Conservation (phyloP, 2,113 vertebrate species). For the Rhinopomastus cyanomelas region DNA sequence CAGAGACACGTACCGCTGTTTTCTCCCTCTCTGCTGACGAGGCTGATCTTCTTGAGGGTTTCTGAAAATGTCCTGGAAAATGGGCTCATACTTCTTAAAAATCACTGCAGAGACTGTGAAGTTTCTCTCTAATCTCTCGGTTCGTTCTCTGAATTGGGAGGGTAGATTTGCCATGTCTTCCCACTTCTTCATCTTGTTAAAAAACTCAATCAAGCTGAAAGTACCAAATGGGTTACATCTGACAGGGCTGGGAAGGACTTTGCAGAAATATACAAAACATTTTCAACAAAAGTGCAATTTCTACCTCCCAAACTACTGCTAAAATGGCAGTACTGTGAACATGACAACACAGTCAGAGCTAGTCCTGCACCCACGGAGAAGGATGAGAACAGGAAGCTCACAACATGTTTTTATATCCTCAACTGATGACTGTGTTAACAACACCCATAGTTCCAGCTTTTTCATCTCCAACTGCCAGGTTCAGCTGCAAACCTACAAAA, state of each 20-base stretch:
- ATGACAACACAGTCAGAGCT: fast-evolving
- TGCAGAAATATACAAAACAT: background rate
- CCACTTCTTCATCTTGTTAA: constrained; percentile 98
- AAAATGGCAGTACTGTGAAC: background rate
- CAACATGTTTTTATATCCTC: background rate
- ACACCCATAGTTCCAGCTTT: background rate
- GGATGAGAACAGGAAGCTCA: background rate
- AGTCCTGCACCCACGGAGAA: background rate
- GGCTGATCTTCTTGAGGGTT: constrained; percentile 87
- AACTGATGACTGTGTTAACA: fast-evolving
- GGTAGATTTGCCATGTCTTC: constrained; percentile 92
- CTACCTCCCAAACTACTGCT: background rate
- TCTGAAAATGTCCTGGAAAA: constrained; percentile 91
- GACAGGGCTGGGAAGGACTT: background rate
- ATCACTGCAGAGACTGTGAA: constrained; percentile 93
- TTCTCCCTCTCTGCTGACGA: constrained; percentile 88
- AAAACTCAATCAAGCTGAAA: constrained; percentile 92
- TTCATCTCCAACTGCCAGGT: background rate
- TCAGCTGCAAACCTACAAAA: background rate
- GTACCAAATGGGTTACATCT: background rate
- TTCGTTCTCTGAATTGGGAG: constrained; percentile 86
- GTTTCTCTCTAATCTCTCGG: constrained; percentile 89
- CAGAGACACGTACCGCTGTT: constrained; percentile 83
- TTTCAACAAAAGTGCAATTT: background rate
- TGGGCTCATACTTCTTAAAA: constrained; percentile 94